phyloP scores from a whole-genome alignment of 2,888 invertebrate genomes.

The Eupithecia centaureata region DNA sequence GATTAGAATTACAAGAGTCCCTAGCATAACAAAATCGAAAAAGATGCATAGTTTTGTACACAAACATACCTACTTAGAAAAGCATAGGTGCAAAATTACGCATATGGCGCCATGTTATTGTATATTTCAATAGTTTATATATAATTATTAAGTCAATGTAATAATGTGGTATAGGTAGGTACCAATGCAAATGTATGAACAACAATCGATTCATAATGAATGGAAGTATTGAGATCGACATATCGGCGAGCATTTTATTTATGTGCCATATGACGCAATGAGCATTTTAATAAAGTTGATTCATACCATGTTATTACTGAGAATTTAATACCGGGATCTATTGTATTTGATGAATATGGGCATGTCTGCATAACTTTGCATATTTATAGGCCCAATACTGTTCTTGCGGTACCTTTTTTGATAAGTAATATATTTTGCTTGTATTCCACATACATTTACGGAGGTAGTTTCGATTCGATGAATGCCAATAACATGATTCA shows the following conservation, averaged over 20 bases:
- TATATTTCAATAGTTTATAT: background rate
- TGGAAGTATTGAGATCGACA: slow-evolving; percentile 38
- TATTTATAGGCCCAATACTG: slow-evolving; percentile 13
- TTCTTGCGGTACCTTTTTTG: slow-evolving; percentile 5
- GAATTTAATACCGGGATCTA: slow-evolving; percentile 32
- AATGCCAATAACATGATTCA: slow-evolving; percentile 8
- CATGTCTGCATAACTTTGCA: slow-evolving; percentile 27
- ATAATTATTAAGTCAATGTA: background rate
- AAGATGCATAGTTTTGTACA: background rate
- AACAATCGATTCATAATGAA: slow-evolving; percentile 39
- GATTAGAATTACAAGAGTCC: background rate
- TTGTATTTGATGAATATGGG: slow-evolving; percentile 35
- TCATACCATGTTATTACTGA: slow-evolving; percentile 27
- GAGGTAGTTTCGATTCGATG: background rate
- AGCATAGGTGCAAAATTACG: background rate
- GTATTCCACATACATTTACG: background rate
- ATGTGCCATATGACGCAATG: slow-evolving; percentile 42
- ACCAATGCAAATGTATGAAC: slow-evolving; percentile 37
- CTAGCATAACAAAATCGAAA: background rate
- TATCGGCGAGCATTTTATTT: slow-evolving; percentile 41
- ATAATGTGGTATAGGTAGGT: background rate
- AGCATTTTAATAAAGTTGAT: slow-evolving; percentile 41
- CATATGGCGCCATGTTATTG: background rate
- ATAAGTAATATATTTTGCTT: slow-evolving; percentile 3
- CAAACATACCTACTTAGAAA: background rate